A percentile compares a stretch with the other conserved stretches of the same genome.
phyloP scores from a whole-genome alignment of 2,888 invertebrate genomes.

The Aethes cnicana region DNA sequence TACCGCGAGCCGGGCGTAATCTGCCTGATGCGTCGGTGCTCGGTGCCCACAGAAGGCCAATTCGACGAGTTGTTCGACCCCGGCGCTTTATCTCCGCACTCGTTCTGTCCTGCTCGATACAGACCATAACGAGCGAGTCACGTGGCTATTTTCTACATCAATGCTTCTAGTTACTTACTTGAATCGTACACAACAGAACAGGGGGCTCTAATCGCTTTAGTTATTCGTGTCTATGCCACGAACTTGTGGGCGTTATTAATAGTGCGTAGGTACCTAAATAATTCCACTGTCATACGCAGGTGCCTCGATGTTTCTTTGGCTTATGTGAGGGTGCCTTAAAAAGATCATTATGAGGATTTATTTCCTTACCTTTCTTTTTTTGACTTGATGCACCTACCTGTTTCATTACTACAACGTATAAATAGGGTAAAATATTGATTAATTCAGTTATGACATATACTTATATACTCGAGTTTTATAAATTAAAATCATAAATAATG shows the following conservation, averaged over 20 bases:
- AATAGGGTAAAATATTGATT: too few relatives aligned
- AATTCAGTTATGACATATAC: too few relatives aligned
- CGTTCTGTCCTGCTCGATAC: constrained; percentile 4
- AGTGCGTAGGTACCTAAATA: constrained; percentile 7
- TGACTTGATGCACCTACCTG: too few relatives aligned
- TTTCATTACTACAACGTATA: too few relatives aligned
- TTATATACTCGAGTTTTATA: too few relatives aligned
- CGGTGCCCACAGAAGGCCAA: constrained; percentile 24
- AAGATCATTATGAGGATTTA: too few relatives aligned
- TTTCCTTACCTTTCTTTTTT: too few relatives aligned
- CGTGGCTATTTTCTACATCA: neutral
- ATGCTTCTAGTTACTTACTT: neutral
- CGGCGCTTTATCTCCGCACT: constrained; percentile 4
- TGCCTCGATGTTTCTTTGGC: neutral
- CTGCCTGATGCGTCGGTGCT: constrained; percentile 16
- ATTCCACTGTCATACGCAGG: constrained; percentile 1
- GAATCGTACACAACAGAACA: neutral
- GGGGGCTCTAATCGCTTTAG: constrained; percentile 32
- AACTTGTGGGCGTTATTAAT: constrained; percentile 18
- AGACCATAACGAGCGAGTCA: constrained; percentile 10
- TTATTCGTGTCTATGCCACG: constrained; percentile 26
- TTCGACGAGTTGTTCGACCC: constrained; percentile 25
- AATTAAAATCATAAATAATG: too few relatives aligned
- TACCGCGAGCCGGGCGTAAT: constrained; percentile 33
- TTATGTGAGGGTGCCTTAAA: neutral